These are phyloP conservation scores for Pantala flavescens DNA, from an alignment of 1,140 invertebrate genomes.

Conservation along the genomic window DNA sequence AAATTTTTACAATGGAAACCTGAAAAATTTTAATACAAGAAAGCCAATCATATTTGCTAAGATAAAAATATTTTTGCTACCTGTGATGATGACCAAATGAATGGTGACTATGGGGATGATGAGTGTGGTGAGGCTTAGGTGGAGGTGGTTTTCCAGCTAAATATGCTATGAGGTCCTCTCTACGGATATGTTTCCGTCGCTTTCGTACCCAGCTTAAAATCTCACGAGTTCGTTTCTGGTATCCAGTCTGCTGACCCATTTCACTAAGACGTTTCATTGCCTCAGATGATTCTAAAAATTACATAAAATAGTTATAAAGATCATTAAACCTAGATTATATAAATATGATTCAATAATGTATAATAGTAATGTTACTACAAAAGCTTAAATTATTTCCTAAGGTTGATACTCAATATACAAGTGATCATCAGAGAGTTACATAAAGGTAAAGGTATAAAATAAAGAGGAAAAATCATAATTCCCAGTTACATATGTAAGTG, in stretches of 20 bases:
- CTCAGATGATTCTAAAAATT: slow-evolving; percentile 56
- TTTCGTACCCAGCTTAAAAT: slow-evolving; percentile 65
- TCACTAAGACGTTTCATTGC: slow-evolving; percentile 56
- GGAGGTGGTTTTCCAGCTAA: slow-evolving; percentile 60
- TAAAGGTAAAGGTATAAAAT: too few species aligned
- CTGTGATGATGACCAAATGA: background rate
- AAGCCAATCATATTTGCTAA: too few species aligned
- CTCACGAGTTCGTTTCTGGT: slow-evolving; percentile 63
- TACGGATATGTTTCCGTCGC: slow-evolving; percentile 56
- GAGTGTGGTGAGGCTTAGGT: slow-evolving; percentile 37
- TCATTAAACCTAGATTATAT: slow-evolving; percentile 8
- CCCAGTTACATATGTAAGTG: too few species aligned
- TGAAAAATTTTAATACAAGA: too few species aligned
- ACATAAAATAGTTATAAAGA: too few species aligned
- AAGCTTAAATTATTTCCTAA: background rate
- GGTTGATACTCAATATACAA: background rate
- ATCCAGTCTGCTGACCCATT: slow-evolving; percentile 57
- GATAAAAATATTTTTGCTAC: background rate
- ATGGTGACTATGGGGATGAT: background rate
- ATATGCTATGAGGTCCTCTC: slow-evolving; percentile 70
- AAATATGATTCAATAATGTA: background rate
- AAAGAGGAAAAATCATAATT: too few species aligned
- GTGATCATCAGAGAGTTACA: too few species aligned
- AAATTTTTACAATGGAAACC: too few species aligned
- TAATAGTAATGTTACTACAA: background rate